Evolutionary conservation across 2,113 vertebrate genomes (phyloP).

Genomic region (Asarcornis scutulata): DNA sequence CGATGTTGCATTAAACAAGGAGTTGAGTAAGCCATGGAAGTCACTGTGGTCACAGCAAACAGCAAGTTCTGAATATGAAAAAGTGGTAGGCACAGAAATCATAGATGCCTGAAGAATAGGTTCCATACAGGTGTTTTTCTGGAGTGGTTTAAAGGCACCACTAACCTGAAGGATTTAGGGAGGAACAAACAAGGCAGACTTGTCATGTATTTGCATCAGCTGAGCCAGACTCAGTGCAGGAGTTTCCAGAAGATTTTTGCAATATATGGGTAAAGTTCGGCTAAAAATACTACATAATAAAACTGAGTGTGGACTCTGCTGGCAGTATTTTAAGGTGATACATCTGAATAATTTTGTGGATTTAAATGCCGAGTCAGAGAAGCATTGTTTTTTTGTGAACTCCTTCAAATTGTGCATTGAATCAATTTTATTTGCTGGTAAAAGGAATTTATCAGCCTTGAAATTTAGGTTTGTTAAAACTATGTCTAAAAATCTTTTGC

Average conservation of each 20-base stretch:
- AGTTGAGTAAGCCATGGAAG: background rate
- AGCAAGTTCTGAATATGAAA: background rate
- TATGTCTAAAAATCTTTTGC: background rate
- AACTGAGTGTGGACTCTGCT: background rate
- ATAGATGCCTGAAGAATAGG: background rate
- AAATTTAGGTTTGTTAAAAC: background rate
- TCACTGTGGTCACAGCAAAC: background rate
- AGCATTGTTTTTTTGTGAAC: background rate
- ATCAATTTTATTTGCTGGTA: background rate
- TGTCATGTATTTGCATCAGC: background rate
- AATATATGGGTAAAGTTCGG: background rate
- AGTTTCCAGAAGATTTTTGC: background rate
- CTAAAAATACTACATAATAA: background rate
- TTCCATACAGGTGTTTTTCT: background rate
- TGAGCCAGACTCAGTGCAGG: background rate
- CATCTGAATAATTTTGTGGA: background rate
- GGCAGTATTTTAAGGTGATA: background rate
- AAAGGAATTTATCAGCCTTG: background rate
- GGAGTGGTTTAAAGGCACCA: background rate
- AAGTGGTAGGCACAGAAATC: background rate
- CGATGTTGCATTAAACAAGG: constrained; percentile 53
- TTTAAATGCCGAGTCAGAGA: background rate
- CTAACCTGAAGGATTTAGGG: background rate
- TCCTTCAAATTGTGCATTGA: background rate
- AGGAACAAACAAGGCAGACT: background rate